A percentile compares a stretch with the other conserved stretches of the same genome.
phyloP scores from a whole-genome alignment of 1,140 invertebrate genomes.

The Stratiolaelaps scimitus region DNA sequence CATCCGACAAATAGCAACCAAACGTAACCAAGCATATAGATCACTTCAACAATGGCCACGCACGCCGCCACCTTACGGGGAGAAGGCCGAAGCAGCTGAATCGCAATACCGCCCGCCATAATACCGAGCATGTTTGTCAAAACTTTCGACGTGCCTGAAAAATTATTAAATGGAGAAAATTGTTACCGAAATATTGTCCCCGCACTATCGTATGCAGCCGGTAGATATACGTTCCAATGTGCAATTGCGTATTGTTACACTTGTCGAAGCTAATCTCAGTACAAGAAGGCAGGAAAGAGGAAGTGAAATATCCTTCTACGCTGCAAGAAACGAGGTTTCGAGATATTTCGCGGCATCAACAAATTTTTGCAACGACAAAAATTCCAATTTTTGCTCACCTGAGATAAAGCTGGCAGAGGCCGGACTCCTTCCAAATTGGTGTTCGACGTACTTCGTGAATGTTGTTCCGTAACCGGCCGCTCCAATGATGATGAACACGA shows the following conservation, averaged over 20 bases:
- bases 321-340: too few relatives aligned
- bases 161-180: too few relatives aligned
- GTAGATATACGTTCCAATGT: too few relatives aligned
- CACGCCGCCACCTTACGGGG: neutral
- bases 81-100: neutral
- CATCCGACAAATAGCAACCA: neutral
- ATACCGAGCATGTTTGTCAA: constrained; percentile 6
- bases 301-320: too few relatives aligned
- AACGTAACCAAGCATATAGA: neutral
- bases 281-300: too few relatives aligned
- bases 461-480: neutral
- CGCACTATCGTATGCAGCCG: too few relatives aligned
- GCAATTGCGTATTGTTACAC: too few relatives aligned
- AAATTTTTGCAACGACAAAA: too few relatives aligned
- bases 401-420: constrained; percentile 2
- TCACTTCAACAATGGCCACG: neutral
- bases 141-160: constrained; percentile 2
- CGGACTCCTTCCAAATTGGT: neutral
- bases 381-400: neutral
- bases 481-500: constrained; percentile 10
- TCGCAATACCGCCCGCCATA: neutral
- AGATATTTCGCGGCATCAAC: too few relatives aligned
- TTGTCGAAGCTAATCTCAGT: too few relatives aligned
- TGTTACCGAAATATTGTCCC: too few relatives aligned
- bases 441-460: constrained; percentile 4